Conservation (phyloP, 2,797 vertebrate genomes). For the Chaetodon trifasciatus region DNA sequence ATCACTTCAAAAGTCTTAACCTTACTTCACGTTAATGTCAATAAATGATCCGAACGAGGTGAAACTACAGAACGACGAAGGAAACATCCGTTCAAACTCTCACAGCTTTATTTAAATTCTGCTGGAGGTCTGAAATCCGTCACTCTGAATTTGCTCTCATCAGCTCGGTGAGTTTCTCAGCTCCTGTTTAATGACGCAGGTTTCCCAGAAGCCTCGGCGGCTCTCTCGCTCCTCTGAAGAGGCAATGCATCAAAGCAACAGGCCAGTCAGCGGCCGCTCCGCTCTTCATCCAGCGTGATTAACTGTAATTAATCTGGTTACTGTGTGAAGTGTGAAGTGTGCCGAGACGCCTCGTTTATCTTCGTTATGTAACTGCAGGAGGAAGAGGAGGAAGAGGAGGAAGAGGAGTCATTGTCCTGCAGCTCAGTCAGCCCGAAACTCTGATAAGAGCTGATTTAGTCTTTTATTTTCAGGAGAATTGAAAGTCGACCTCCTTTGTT, state of each 20-base stretch:
- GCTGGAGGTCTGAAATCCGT: background rate
- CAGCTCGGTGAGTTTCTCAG: background rate
- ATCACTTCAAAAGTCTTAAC: background rate
- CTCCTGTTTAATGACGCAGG: slow-evolving; percentile 12
- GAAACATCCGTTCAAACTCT: background rate
- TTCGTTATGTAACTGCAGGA: slow-evolving; percentile 65
- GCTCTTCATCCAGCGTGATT: slow-evolving; percentile 75
- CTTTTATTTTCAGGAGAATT: slow-evolving; percentile 5
- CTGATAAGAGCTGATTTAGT: slow-evolving; percentile 6
- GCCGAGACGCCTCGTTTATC: slow-evolving; percentile 74
- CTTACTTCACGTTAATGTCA: background rate
- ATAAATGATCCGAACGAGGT: background rate
- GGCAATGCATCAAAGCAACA: slow-evolving; percentile 79
- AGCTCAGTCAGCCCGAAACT: slow-evolving; percentile 14
- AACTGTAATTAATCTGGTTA: slow-evolving; percentile 80
- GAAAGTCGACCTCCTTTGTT: background rate
- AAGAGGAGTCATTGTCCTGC: slow-evolving; percentile 9
- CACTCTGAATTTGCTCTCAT: background rate
- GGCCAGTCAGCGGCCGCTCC: slow-evolving; percentile 66
- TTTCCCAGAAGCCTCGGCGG: slow-evolving; percentile 27
- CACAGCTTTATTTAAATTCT: background rate
- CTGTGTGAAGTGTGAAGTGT: slow-evolving; percentile 55
- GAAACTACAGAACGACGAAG: background rate
- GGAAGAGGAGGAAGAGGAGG: slow-evolving; percentile 1
- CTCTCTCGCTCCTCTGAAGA: slow-evolving; percentile 48